A percentile compares a stretch with the other conserved stretches of the same genome.
Conservation (phyloP, 2,888 invertebrate species). For the Dicranocentrus wangi region DNA sequence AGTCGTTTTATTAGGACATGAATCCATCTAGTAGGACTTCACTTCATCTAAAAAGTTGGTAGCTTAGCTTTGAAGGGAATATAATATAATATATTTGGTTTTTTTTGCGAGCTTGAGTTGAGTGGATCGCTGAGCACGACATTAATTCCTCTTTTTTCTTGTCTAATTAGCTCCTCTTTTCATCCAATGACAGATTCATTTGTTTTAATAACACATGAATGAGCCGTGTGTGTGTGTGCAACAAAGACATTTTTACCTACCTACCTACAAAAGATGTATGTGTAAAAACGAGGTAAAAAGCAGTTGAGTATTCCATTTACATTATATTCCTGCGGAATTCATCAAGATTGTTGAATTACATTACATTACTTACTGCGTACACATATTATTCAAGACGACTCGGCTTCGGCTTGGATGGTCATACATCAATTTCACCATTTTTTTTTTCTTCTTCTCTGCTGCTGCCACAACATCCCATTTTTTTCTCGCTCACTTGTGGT, state of each 20-base stretch:
- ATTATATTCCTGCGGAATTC: neutral
- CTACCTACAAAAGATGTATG: too few relatives aligned
- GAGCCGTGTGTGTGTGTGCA: neutral
- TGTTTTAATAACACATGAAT: constrained; percentile 42
- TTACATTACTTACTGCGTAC: neutral
- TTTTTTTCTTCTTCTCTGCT: neutral
- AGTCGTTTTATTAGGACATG: too few relatives aligned
- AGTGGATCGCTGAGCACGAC: constrained; percentile 4
- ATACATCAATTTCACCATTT: neutral
- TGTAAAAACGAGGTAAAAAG: neutral
- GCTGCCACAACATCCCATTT: constrained; percentile 33
- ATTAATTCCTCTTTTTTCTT: constrained; percentile 31
- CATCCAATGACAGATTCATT: constrained; percentile 36
- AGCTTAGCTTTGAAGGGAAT: too few relatives aligned
- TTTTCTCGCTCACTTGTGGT: constrained; percentile 20
- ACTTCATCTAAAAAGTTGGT: too few relatives aligned
- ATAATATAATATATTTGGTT: too few relatives aligned
- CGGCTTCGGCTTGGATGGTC: neutral
- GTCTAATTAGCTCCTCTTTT: constrained; percentile 35
- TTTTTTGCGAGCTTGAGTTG: too few relatives aligned
- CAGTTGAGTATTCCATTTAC: neutral
- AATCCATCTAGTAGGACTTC: too few relatives aligned
- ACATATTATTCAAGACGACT: neutral
- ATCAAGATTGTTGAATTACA: neutral
- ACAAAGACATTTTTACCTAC: neutral